Percentiles rank a stretch among this genome's conserved stretches.
phyloP scores from a whole-genome alignment of 2,888 invertebrate species.

The Phyllotreta striolata region DNA sequence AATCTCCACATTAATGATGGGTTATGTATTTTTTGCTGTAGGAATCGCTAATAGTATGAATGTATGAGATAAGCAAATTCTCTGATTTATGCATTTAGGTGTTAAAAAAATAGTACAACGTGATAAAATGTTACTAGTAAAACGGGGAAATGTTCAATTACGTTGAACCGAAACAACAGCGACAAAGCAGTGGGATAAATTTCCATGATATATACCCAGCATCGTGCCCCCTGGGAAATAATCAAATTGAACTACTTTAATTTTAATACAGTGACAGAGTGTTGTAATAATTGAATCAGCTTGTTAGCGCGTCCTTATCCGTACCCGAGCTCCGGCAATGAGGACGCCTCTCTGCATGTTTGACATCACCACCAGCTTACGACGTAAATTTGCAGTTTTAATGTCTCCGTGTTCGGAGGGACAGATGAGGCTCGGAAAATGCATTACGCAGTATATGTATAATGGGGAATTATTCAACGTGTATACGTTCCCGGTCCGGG shows the following conservation, averaged over 20 bases:
- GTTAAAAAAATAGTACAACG: no score
- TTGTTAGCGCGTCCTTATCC: slow-evolving; percentile 26
- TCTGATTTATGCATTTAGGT: no score
- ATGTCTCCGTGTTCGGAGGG: slow-evolving; percentile 41
- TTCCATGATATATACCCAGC: no score
- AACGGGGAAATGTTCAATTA: no score
- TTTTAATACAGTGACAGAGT: slow-evolving; percentile 6
- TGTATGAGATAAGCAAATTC: no score
- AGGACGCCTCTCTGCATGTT: slow-evolving; percentile 23
- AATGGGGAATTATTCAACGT: slow-evolving; percentile 40
- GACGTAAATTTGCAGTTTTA: slow-evolving; percentile 45
- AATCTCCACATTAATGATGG: no score
- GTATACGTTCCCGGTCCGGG: slow-evolving; percentile 32
- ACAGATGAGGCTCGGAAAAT: slow-evolving; percentile 41
- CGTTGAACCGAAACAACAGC: no score
- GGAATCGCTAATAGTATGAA: no score
- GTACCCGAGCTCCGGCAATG: slow-evolving; percentile 5
- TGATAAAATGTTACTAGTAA: no score
- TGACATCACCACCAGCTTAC: slow-evolving; percentile 32
- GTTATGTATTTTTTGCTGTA: no score
- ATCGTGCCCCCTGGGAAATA: no score
- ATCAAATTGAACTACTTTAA: slow-evolving; percentile 7
- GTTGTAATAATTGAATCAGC: slow-evolving; percentile 19
- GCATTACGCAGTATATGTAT: slow-evolving; percentile 42
- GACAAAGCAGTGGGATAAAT: no score